Evolutionary conservation across 1,140 invertebrate species (phyloP), one percentile per base, ranked within the genome.

Genomic region (Zaprionus ornatus): DNA sequence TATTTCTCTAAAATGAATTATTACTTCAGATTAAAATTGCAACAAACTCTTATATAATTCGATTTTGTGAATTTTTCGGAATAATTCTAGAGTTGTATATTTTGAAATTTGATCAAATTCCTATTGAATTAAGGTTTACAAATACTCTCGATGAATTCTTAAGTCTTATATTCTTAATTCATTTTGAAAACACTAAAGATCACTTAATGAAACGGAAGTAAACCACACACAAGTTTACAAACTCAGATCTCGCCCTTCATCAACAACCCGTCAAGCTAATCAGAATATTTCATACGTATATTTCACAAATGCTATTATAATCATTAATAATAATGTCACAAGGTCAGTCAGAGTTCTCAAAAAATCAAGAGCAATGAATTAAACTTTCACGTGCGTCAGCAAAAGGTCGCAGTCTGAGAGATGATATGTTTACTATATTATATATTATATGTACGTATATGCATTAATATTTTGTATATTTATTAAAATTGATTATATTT

Each of bases 301-400:
- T 35, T 56, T 56, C 4, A 29, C 27, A n/a, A 32, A 40, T 7
- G 15, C 37, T 54, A 54, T 25, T 25, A 27, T 42, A 52, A 55
- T 66, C 63, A 48, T 29, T 29, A 50, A 56, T 32, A 57, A 68
- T 59, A 27, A 59, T 59, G 55, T 68, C 55, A 68, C 65, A 68
- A 59, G 64, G 64, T 66, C 19, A 56, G 27, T 23, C 45, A 19
- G 19, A 32, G 9, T 19, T 17, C 17, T 45, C 40, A 45, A 1
- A 45, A 17, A 17, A 45, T 17, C 40, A 17, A 45, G 40, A 45
- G 25, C 59, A 23, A 17, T 65, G 29, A 35, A 65, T 35, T 52
- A 63, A 42, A 60, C 45, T 60, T 65, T 60, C 64, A 61, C 68
- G 60, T 76, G 68, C 68, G 74, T 76, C 74, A 76, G 29, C 62